These are phyloP conservation scores for Celastrina argiolus DNA, from an alignment of 2,888 invertebrate species.

Conservation along the genomic window DNA sequence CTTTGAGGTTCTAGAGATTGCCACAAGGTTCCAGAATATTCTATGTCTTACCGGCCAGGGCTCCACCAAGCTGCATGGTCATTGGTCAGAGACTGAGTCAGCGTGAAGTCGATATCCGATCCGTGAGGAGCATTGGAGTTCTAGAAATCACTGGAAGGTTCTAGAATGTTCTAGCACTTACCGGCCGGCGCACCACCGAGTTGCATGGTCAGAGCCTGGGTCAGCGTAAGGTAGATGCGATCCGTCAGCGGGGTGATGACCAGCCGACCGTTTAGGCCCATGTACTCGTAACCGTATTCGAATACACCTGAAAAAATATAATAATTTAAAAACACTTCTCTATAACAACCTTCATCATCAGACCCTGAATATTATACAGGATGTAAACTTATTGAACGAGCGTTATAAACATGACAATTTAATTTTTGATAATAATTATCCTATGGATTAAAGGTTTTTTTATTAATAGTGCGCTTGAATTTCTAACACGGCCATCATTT, in stretches of 20 bases:
- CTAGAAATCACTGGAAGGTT: neutral
- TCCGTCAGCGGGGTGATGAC: conserved; percentile 96
- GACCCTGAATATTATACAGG: too few relatives aligned
- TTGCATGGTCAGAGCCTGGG: conserved; percentile 94
- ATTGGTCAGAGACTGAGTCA: conserved; percentile 92
- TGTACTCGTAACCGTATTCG: conserved; percentile 96
- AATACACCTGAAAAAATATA: conserved; percentile 82
- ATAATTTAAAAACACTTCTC: too few relatives aligned
- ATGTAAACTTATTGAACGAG: too few relatives aligned
- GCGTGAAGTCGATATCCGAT: conserved; percentile 94
- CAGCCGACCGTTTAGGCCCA: conserved; percentile 93
- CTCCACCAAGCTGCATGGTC: conserved; percentile 89
- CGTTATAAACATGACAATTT: too few relatives aligned
- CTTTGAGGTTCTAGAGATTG: neutral
- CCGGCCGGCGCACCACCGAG: conserved; percentile 95
- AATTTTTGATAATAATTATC: too few relatives aligned
- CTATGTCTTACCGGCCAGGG: conserved; percentile 85
- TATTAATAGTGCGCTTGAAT: too few relatives aligned
- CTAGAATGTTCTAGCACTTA: conserved; percentile 34
- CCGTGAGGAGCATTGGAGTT: conserved; percentile 86
- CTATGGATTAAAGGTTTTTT: too few relatives aligned
- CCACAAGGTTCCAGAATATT: neutral
- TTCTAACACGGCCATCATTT: too few relatives aligned
- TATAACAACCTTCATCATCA: too few relatives aligned
- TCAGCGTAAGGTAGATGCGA: conserved; percentile 93